Evolutionary conservation across 1,140 invertebrate genomes (phyloP), one percentile per base, ranked within the genome.

Genomic region (Latrodectus geometricus): DNA sequence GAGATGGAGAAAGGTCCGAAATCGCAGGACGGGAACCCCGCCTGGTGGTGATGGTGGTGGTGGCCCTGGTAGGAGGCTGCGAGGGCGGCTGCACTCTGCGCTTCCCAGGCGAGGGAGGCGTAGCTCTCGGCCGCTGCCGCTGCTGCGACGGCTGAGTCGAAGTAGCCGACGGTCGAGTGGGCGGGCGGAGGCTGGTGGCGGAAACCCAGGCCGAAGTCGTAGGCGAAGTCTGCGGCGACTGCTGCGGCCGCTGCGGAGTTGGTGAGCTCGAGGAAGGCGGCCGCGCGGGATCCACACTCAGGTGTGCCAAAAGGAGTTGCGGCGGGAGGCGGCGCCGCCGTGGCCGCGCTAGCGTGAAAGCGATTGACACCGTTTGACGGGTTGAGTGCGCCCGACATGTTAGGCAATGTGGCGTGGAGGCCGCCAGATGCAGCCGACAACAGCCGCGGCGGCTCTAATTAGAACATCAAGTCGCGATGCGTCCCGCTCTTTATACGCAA

Each of bases 281-380:
- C 81, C 54, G 86, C 79, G 14, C 56, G 49, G n/a, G 78, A 56
- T n/a, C 74, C 73, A 78, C 86, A 87, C 65, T 88, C 87, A 88
- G 87, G 87, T 88, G 87, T 75, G 86, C 21, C 69, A 66, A 83
- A 87, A 70, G 66, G 79, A 61, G 54, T 61, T 61, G 54, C 54
- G 54, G 54, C 54, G 54, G 54, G 11, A 61, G 83, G 56, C 35
- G 80, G 68, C 17, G 80, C 66, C 17, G 54, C 54, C 61, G 81
- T 65, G 56, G 87, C 87, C 66, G 87, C 17, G 74, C 68, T 74
- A 66, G 82, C 87, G 82, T 85, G 87, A 86, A 88, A 88, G 80
- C 87, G 87, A 86, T 85, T 88, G 87, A 88, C 87, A 66, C 87
- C 76, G 81, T 52, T 84, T 88, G 87, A 88, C 80, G 87, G 87